Evolutionary conservation across 2,797 vertebrate genomes (phyloP), one percentile per base, ranked within the genome.

Genomic region (Apogon talboti): DNA sequence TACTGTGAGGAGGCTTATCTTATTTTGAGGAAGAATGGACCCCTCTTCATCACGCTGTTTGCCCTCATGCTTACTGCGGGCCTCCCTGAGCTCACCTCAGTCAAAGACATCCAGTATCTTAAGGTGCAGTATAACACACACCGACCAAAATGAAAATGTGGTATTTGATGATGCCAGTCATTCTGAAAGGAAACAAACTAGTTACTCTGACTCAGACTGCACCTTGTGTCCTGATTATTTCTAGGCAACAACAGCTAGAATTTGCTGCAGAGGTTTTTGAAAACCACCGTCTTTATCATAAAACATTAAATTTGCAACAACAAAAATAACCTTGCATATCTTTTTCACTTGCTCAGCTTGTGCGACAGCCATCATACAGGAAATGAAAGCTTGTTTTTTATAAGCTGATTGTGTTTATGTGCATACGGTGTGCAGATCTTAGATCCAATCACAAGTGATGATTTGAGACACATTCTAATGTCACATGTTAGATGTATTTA

Each of bases 61-160:
- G 97, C 97, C 69, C 94, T 99, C 91, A 99, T 99, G 98, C 86
- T 99, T 78, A 99, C 98, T 43, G 97, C 97, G 44, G 98, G 97
- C 21, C 95, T 99, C 76, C 97, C 98, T 41, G 98, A 99, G 78
- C 95, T 99, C 47, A 97, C 96, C 1, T 98, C 97, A 3, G 93
- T 98, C 82, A 99, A 98, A 92, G 97, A 99, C 83, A 99, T 99
- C 86, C 98, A 99, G 89, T 98, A 99, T 92, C 93, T 99, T 88
- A 98, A 99, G 97, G 98, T 99, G 79, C 59, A 0, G 97, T 98
- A 79, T 59, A 0, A 7, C 15, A 8, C 1, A 8, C 11, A 37
- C 18, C 56, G 24, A 28, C 41, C 41, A 38, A n/a, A 10, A 11
- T 28, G 24, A 46, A 3, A 30, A 42, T 18, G 18, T 50, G 11